These are phyloP conservation scores for Pantherophis guttatus DNA, from an alignment of 2,113 vertebrate species.

Conservation along the genomic window DNA sequence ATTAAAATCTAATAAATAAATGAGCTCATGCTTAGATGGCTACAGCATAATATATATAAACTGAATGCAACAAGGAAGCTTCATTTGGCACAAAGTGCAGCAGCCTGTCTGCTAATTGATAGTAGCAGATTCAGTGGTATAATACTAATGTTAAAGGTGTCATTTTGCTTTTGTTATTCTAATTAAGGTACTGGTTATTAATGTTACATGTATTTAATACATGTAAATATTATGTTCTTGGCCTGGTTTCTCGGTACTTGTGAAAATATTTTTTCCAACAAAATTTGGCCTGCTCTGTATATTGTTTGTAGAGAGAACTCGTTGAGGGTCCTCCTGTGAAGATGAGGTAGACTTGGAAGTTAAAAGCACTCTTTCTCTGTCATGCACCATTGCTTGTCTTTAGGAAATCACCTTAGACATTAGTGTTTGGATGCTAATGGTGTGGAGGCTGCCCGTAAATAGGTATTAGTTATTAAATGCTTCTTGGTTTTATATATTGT, in stretches of 20 bases:
- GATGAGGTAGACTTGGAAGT: neutral
- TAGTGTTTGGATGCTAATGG: neutral
- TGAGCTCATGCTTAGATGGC: neutral
- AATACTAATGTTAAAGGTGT: neutral
- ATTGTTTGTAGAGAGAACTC: neutral
- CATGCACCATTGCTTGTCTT: neutral
- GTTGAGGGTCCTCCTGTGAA: neutral
- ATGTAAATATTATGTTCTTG: neutral
- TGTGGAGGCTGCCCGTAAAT: neutral
- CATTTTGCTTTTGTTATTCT: neutral
- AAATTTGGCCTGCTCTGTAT: neutral
- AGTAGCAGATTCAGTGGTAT: neutral
- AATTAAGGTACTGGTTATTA: neutral
- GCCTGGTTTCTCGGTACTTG: neutral
- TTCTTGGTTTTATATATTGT: neutral
- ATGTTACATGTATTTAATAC: neutral
- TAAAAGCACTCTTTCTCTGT: neutral
- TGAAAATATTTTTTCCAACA: neutral
- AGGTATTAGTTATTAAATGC: neutral
- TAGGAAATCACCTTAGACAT: neutral
- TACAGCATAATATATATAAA: neutral
- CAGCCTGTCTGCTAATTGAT: neutral
- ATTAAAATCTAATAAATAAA: neutral
- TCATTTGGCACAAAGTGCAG: neutral
- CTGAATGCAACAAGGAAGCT: neutral